Base-by-base conservation (phyloP, 2,888 invertebrate species). In the Adineta ricciae region DNA sequence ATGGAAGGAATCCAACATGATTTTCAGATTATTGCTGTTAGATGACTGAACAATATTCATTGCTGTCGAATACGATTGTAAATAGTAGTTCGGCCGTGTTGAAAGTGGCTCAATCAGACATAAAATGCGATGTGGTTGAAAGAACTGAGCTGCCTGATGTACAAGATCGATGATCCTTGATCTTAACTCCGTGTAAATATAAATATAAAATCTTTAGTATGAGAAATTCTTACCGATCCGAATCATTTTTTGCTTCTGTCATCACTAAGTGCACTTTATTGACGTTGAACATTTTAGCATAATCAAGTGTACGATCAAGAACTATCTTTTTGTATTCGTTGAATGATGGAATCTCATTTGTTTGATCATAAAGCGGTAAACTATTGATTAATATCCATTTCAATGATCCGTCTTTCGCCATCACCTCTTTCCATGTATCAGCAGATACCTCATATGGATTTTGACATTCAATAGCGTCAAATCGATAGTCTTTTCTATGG, bases 321-420 rank as follows among this genome's bases (percentile, higher is more conserved):
- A 78, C 41, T 7, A 24, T 11, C 24, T 78, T 24, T 78, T n/a
- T 9, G n/a, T 78, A 78, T 24, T 78, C 41, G 41, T 19, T 24
- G 14, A 78, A 78, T 0, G 78, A 41, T 8, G 78, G 41, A 24
- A 78, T 78, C 14, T 2, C n/a, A 14, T 41, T 38, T 1, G 78
- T 38, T 78, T 41, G 41, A 78, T 78, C 41, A 41, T 8, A 78
- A 38, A 78, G 41, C 11, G 78, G 78, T 78, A 41, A 11, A 78
- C 78, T 78, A 78, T 78, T 78, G 19, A 78, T 78, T 41, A 78
- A 78, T 7, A 78, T 41, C 78, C 78, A 78, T 78, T 78, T 78
- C 14, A 41, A 41, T 78, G 41, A 2, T 41, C 41, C 41, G 14
- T 41, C n/a, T 2, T 78, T 41, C 2, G 38, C 24, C 3, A 78